Evolutionary conservation across 2,113 vertebrate genomes (phyloP).

Genomic region (Stictonetta naevosa): DNA sequence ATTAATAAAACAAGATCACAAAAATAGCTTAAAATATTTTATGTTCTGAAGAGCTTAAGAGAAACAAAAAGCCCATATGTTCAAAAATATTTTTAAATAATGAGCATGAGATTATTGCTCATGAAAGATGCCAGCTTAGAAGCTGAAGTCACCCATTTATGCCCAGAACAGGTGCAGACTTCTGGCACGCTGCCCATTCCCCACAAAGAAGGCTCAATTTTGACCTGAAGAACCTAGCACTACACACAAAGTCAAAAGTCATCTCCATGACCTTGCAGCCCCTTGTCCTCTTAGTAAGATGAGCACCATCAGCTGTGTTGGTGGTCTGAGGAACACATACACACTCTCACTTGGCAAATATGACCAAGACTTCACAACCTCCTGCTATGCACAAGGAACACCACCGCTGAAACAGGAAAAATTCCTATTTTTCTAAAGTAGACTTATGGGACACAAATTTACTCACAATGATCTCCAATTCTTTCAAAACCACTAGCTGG

Average conservation of each 20-base stretch:
- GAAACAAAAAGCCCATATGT: not conserved
- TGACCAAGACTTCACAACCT: not conserved
- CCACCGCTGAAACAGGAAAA: not conserved
- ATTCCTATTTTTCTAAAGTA: not conserved
- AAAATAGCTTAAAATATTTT: conserved; percentile 31
- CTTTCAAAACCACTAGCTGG: not conserved
- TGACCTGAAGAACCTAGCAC: not conserved
- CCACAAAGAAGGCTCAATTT: not conserved
- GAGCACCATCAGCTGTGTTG: not conserved
- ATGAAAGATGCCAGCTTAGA: not conserved
- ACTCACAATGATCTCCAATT: not conserved
- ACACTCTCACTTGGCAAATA: not conserved
- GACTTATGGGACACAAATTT: not conserved
- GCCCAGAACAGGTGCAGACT: not conserved
- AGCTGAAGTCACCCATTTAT: not conserved
- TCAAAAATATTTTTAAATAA: not conserved
- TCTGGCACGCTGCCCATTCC: not conserved
- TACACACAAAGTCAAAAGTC: not conserved
- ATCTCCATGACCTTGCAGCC: not conserved
- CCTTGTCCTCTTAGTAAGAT: not conserved
- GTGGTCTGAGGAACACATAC: not conserved
- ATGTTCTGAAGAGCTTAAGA: not conserved
- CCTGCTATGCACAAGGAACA: not conserved
- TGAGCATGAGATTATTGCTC: not conserved
- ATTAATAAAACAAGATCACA: conserved; percentile 41